A percentile compares a stretch with the other conserved stretches of the same genome.
Evolutionary conservation across 2,888 invertebrate species (phyloP).

Genomic region (Latheticus oryzae): DNA sequence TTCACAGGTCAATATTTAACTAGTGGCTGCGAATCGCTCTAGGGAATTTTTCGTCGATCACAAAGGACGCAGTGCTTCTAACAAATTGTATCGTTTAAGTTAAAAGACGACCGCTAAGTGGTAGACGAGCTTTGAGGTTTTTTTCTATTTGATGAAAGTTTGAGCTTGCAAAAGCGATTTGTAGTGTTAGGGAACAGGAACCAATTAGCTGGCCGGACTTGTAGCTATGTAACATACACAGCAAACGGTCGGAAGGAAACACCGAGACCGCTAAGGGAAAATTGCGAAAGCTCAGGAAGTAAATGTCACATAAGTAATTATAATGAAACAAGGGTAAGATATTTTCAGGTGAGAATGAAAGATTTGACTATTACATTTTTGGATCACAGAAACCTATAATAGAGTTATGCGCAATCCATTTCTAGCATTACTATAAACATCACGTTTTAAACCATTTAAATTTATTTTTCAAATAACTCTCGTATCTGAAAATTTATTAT

Average conservation of each 20-base stretch:
- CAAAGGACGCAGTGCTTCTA: slow-evolving; percentile 55
- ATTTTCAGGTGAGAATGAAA: no score
- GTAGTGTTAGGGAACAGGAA: slow-evolving; percentile 48
- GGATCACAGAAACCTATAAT: no score
- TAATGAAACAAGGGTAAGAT: slow-evolving; percentile 38
- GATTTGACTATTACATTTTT: no score
- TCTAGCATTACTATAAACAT: no score
- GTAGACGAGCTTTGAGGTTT: slow-evolving; percentile 45
- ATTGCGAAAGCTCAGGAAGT: slow-evolving; percentile 40
- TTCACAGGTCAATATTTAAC: slow-evolving; percentile 51
- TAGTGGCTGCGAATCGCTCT: slow-evolving; percentile 44
- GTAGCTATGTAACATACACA: slow-evolving; percentile 41
- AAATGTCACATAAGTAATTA: slow-evolving; percentile 44
- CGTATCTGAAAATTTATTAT: no score
- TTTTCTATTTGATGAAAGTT: slow-evolving; percentile 8
- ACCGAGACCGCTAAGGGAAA: slow-evolving; percentile 41
- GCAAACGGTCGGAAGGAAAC: slow-evolving; percentile 49
- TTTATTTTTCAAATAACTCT: no score
- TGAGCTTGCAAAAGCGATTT: slow-evolving; percentile 26
- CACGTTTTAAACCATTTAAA: no score
- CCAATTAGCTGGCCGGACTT: slow-evolving; percentile 54
- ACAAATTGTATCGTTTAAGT: slow-evolving; percentile 60
- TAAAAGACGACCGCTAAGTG: slow-evolving; percentile 43
- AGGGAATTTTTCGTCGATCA: slow-evolving; percentile 61
- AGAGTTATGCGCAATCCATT: no score